Conservation (phyloP, 2,797 vertebrate genomes). For the Alfaro cultratus region DNA sequence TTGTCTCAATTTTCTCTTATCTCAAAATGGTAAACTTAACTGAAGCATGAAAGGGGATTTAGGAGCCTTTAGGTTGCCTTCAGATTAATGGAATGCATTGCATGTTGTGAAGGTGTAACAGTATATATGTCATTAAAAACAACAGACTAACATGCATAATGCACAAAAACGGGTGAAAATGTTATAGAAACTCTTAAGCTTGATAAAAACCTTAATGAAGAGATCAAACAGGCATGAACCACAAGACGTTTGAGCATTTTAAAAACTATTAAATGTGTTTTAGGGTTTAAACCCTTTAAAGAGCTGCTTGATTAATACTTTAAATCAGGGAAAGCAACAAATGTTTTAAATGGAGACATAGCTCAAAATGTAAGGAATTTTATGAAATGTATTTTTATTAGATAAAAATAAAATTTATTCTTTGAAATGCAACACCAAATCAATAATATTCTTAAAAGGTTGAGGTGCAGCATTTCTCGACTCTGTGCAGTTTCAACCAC, state of each 20-base stretch:
- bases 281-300: slow-evolving; percentile 19
- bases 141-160: slow-evolving; percentile 12
- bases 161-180: slow-evolving; percentile 9
- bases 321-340: slow-evolving; percentile 3
- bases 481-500: background rate
- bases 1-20: background rate
- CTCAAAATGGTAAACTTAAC: background rate
- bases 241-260: slow-evolving; percentile 41
- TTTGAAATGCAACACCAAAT: background rate
- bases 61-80: background rate
- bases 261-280: slow-evolving; percentile 39
- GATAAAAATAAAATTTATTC: background rate
- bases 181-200: slow-evolving; percentile 5
- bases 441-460: background rate
- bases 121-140: background rate
- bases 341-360: slow-evolving; percentile 25
- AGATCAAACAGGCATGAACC: slow-evolving; percentile 28
- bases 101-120: slow-evolving; percentile 1
- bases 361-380: slow-evolving; percentile 9
- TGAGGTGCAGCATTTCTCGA: background rate
- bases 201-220: background rate
- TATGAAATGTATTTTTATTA: background rate
- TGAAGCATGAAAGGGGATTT: background rate
- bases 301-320: slow-evolving; percentile 39
- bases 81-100: background rate